Evolutionary conservation across 2,797 vertebrate species (phyloP), one percentile per base, ranked within the genome.

Genomic region (Melanotaenia parkinsoni): DNA sequence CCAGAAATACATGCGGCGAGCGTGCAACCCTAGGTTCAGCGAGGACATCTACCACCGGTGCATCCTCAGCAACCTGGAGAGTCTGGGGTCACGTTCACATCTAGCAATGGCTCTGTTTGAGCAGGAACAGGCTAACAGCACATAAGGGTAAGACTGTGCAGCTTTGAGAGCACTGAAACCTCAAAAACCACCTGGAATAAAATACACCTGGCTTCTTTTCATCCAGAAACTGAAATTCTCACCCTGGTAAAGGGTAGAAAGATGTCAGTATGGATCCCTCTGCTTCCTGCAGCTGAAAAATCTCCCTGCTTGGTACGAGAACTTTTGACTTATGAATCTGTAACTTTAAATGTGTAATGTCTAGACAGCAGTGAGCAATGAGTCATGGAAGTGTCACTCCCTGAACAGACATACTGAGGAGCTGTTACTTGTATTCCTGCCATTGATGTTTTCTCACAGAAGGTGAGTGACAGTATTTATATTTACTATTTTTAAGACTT

Each of bases 71-170:
- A 99, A 96, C 92, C 89, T 99, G 91, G 96, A 98, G 88, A 96
- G 97, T 3, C 93, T 99, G 1, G 97, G 96, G 0, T 98, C 96
- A 0, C 96, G 97, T 5, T 95, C 97, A 0, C 97, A 99, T 74
- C 93, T 99, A 11, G 98, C 97, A 24, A 94, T 96, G 95, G 96
- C 97, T 1, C 94, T 99, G 59, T 98, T 98, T 6, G 97, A 99
- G 77, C 98, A 99, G 75, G 98, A 99, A 60, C 98, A 98, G 92
- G 97, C 97, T 82, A 98, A 98, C 86, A 99, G 97, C 93, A 99
- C 98, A 59, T 97, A 96, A 64, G 14, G 64, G 18, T 51, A 11
- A 51, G 51, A 50, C 43, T 22, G 35, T 37, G 24, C 5, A 58
- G 59, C 45, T 18, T 58, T 37, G 67, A 37, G 47, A 9, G 45